These are phyloP conservation scores for Poecilobothrus nobilitatus DNA, from an alignment of 2,888 invertebrate genomes.

Conservation along the genomic window DNA sequence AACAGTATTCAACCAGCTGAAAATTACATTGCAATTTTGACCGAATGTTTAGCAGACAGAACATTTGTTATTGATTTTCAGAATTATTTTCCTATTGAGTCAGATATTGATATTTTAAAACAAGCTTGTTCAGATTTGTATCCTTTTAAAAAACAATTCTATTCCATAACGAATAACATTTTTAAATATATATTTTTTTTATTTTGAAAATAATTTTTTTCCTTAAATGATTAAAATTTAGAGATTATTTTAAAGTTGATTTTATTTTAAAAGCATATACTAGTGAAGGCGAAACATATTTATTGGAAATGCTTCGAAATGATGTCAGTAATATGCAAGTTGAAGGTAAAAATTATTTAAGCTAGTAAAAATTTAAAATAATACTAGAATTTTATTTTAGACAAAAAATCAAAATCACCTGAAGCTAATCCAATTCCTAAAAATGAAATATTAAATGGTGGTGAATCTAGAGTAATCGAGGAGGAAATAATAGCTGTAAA, in stretches of 20 bases:
- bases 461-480: conserved; percentile 33
- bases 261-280: conserved; percentile 33
- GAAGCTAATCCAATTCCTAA: neutral
- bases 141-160: conserved; percentile 38
- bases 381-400: neutral
- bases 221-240: conserved; percentile 11
- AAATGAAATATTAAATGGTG: neutral
- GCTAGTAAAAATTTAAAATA: too few relatives aligned
- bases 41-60: conserved; percentile 47
- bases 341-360: too few relatives aligned
- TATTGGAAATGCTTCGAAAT: conserved; percentile 12
- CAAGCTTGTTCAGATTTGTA: conserved; percentile 60
- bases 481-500: conserved; percentile 43
- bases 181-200: neutral
- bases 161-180: neutral
- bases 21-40: conserved; percentile 40
- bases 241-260: conserved; percentile 28
- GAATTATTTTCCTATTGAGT: conserved; percentile 54
- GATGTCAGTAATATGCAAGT: conserved; percentile 11
- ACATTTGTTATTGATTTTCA: conserved; percentile 63
- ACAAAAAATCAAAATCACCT: neutral
- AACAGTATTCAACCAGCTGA: conserved; percentile 29
- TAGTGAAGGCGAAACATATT: conserved; percentile 25
- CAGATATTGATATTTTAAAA: conserved; percentile 56
- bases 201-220: conserved; percentile 16